These are phyloP conservation scores for Diadegma fenestrale DNA, from an alignment of 2,888 invertebrate genomes.

Conservation along the genomic window DNA sequence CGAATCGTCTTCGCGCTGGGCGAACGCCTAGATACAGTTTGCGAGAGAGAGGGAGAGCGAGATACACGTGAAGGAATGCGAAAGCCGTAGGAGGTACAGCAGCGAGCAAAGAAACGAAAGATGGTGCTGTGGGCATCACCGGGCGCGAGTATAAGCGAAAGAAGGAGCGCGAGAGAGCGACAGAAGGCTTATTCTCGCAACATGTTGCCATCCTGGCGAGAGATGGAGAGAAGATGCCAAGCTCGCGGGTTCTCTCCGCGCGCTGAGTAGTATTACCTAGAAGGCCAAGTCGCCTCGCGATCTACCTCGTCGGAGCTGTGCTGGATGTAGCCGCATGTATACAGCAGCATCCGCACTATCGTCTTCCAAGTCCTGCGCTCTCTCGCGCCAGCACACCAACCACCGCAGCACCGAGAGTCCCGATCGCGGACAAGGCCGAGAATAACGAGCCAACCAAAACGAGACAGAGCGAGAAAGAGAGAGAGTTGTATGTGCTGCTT, in stretches of 20 bases:
- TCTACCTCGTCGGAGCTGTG: constrained; percentile 36
- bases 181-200: constrained; percentile 32
- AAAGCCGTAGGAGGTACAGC: constrained; percentile 50
- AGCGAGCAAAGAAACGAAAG: constrained; percentile 57
- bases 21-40: constrained; percentile 56
- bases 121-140: constrained; percentile 38
- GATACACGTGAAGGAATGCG: constrained; percentile 56
- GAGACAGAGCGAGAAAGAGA: constrained; percentile 30
- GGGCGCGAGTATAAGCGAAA: neutral
- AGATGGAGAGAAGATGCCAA: constrained; percentile 22
- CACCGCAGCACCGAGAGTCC: constrained; percentile 1
- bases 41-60: constrained; percentile 37
- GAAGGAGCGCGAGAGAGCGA: constrained; percentile 34
- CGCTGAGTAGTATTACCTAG: constrained; percentile 52
- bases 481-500: constrained; percentile 2
- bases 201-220: constrained; percentile 52
- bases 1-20: constrained; percentile 38
- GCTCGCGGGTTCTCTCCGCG: constrained; percentile 7
- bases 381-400: constrained; percentile 30
- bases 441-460: neutral
- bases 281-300: constrained; percentile 43
- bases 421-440: constrained; percentile 45
- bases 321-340: constrained; percentile 1
- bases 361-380: constrained; percentile 51
- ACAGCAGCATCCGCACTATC: constrained; percentile 60